Base-by-base conservation (phyloP, 2,888 invertebrate genomes). In the Acrocyrtus sp. region DNA sequence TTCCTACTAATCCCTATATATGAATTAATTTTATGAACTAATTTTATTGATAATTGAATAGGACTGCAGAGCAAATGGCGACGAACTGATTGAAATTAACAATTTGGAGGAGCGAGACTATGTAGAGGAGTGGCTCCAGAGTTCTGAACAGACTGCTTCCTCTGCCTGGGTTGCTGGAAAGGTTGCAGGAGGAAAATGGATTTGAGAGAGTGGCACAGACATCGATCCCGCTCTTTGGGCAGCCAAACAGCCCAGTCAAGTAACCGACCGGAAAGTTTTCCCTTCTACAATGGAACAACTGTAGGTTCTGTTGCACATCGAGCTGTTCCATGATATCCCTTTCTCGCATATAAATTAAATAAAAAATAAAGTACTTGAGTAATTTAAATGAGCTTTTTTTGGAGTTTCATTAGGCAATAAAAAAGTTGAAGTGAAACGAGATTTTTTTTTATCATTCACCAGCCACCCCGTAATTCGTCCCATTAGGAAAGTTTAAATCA, bases 401-500 rank as follows among this genome's bases (percentile, higher is more conserved):
- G 34, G 12, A 12, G 12, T 50, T 50, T 50, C 50, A 21, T 48
- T 21, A 6, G n/a, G 21, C 47, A 21, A 47, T n/a, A 47, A 47
- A 47, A n/a, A 50, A 21, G 15, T 47, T 47, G 10, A 5, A 50
- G 22, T 24, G 12, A 26, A 50, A 53, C 29, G 29, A n/a, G n/a
- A n/a, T n/a, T n/a, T n/a, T n/a, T n/a, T n/a, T n/a, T n/a, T n/a
- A n/a, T n/a, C n/a, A 65, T 56, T 1, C 39, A 57, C 58, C 67
- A 51, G 67, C 67, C 26, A 67, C 67, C 10, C 47, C 50, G 27
- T 67, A 60, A 67, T 60, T 67, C 53, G 41, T 24, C 58, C 67
- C 67, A 58, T 67, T 58, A 53, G 53, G 53, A 58, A 67, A 67
- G 58, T 67, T 67, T 67, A 67, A 67, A 67, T 67, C 67, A 67